Evolutionary conservation across 2,888 invertebrate genomes (phyloP).

Genomic region (Ethmia dodecea): DNA sequence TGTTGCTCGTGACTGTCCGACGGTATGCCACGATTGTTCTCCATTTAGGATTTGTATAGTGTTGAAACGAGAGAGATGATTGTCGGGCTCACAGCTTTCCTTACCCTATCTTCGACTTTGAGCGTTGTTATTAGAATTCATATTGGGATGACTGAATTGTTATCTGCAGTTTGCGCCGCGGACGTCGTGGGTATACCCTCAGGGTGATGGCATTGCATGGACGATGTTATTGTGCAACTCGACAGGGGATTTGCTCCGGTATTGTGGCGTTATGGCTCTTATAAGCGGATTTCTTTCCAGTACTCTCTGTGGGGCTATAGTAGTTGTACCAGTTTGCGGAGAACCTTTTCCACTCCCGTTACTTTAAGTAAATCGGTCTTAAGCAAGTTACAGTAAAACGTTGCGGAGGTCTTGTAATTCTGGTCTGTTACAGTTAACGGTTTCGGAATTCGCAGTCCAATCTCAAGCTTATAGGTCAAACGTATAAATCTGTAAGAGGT

Average conservation of each 20-base stretch:
- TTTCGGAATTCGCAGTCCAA: constrained; percentile 43
- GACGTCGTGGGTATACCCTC: constrained; percentile 39
- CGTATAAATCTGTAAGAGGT: constrained; percentile 34
- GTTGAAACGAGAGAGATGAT: constrained; percentile 58
- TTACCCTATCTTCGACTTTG: constrained; percentile 19
- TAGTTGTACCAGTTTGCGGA: constrained; percentile 18
- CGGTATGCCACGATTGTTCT: constrained; percentile 51
- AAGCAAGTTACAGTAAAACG: constrained; percentile 4
- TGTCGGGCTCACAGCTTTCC: constrained; percentile 9
- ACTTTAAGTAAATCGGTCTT: not conserved
- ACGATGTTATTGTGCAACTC: constrained; percentile 48
- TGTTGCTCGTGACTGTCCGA: constrained; percentile 64
- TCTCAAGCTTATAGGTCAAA: constrained; percentile 48
- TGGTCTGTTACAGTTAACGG: constrained; percentile 35
- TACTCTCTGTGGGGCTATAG: constrained; percentile 7
- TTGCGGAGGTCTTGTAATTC: constrained; percentile 19
- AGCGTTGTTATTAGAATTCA: constrained; percentile 10
- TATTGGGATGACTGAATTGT: constrained; percentile 14
- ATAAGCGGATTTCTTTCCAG: constrained; percentile 23
- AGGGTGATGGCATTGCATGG: constrained; percentile 36
- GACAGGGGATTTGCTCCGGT: constrained; percentile 40
- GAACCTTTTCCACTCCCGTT: constrained; percentile 13
- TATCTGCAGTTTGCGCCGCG: constrained; percentile 16
- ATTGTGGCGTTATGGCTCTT: constrained; percentile 34
- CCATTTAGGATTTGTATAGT: constrained; percentile 43